Base-by-base conservation (phyloP, 1,140 invertebrate species). In the Brachionus sp. region DNA sequence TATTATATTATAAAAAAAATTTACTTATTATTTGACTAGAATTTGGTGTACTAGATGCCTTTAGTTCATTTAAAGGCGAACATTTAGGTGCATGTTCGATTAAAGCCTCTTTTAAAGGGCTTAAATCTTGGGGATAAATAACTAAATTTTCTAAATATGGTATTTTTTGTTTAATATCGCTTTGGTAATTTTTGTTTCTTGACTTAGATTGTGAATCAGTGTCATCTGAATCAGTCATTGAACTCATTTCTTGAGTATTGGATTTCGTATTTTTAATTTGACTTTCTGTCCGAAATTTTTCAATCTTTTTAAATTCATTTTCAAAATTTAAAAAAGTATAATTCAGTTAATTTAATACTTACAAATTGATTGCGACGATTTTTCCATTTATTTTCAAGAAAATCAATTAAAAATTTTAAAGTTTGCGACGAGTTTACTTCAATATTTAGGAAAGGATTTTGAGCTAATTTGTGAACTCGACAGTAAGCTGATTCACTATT, bases 381-480 rank as follows among this genome's bases (percentile, higher is more conserved):
- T 57, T 62, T 57, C 77, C 77, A 80, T 53, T 80, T 80, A 44
- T 66, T 57, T 50, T 80, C 50, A 13, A 80, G 57, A 16, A 62
- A 66, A 12, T 80, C 77, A 39, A 80, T 62, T n/a, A 80, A 37
- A 62, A 12, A 80, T 57, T 66, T 80, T 2, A 80, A 23, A 25
- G 77, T 19, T 62, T 66, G 50, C 13, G 19, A 33, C 7, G 77
- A 44, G 12, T 80, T 42, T 13, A 80, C 0, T 0, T 80, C 62
- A n/a, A 80, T 66, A 35, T 80, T 57, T 29, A 80, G 19, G 57
- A 80, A 80, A 1, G 77, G 77, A 62, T 80, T 80, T 66, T 80
- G 77, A 16, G 77, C 46, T 4, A 80, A n/a, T 42, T 29, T 39
- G 33, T 80, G 77, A 57, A 80, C 77, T 44, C 77, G 46, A 66